Percentiles rank a stretch among this genome's conserved stretches.
Evolutionary conservation across 2,113 vertebrate genomes (phyloP).

Genomic region (Sigmodon hispidus): DNA sequence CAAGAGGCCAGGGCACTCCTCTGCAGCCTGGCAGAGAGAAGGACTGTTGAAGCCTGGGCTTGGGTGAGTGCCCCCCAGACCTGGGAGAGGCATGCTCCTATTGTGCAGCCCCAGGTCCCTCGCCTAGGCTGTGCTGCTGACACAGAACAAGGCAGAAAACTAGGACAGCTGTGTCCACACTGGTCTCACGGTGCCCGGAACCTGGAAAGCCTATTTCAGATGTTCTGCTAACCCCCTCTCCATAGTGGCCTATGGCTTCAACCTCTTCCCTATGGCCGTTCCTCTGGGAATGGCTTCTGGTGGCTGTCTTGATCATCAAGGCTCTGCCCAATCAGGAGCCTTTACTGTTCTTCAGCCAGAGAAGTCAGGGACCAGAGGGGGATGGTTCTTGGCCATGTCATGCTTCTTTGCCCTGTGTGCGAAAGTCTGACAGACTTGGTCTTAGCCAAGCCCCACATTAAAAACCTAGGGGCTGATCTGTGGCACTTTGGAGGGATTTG

Average conservation of each 20-base stretch:
- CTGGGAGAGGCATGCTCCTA: no score
- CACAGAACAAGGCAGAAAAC: no score
- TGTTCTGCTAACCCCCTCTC: neutral
- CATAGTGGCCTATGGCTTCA: neutral
- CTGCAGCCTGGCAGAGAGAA: no score
- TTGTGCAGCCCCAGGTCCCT: neutral
- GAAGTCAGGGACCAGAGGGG: neutral
- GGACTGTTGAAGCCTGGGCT: neutral
- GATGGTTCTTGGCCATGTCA: neutral
- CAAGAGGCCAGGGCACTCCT: neutral
- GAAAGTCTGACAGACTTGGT: neutral
- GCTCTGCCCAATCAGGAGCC: neutral
- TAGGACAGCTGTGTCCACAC: neutral
- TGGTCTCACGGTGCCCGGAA: neutral
- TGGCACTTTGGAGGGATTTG: no score
- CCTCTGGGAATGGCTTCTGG: neutral
- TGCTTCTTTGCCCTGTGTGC: neutral
- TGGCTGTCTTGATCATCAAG: neutral
- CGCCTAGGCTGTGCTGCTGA: neutral
- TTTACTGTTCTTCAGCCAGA: neutral
- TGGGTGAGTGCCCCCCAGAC: neutral
- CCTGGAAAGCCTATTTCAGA: no score
- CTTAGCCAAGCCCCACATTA: neutral
- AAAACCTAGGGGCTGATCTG: neutral
- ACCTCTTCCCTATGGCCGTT: neutral